A percentile compares a stretch with the other conserved stretches of the same genome.
phyloP scores from a whole-genome alignment of 1,140 invertebrate genomes.

The Drosophila erecta region DNA sequence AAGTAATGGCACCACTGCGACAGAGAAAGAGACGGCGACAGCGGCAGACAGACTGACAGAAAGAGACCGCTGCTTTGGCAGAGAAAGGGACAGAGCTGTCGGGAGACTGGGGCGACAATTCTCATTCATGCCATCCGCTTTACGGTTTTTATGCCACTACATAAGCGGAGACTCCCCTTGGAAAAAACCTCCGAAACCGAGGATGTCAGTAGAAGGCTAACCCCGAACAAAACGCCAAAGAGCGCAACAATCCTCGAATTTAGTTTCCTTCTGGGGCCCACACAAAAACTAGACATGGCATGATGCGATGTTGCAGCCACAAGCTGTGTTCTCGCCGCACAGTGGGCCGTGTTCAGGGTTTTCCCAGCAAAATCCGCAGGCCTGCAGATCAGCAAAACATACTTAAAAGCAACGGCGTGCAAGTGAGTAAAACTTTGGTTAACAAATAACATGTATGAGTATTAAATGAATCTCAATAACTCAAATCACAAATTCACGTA shows the following conservation, averaged over 20 bases:
- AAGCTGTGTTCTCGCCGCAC: conserved; percentile 29
- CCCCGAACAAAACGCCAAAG: conserved; percentile 64
- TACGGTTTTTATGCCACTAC: conserved; percentile 40
- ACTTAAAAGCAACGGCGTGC: background rate
- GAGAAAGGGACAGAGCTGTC: conserved; percentile 34
- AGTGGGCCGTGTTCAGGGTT: background rate
- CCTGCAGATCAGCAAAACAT: background rate
- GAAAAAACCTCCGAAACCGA: conserved; percentile 35
- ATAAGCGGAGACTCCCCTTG: conserved; percentile 9
- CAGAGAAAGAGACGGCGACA: conserved; percentile 20
- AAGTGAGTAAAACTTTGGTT: too few relatives aligned
- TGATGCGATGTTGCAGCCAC: conserved; percentile 38
- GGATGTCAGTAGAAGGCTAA: conserved; percentile 52
- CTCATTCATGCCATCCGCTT: conserved; percentile 59
- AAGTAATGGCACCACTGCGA: conserved; percentile 67
- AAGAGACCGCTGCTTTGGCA: conserved; percentile 11
- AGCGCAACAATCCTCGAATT: conserved; percentile 79
- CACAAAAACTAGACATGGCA: conserved; percentile 52
- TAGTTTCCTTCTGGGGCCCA: conserved; percentile 73
- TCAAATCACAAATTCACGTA: too few relatives aligned
- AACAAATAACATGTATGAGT: too few relatives aligned
- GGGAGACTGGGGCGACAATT: conserved; percentile 57
- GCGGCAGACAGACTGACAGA: conserved; percentile 30
- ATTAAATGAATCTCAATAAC: too few relatives aligned
- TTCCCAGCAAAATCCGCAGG: too few relatives aligned